phyloP scores from a whole-genome alignment of 2,888 invertebrate species.

The Cataglyphis livida region DNA sequence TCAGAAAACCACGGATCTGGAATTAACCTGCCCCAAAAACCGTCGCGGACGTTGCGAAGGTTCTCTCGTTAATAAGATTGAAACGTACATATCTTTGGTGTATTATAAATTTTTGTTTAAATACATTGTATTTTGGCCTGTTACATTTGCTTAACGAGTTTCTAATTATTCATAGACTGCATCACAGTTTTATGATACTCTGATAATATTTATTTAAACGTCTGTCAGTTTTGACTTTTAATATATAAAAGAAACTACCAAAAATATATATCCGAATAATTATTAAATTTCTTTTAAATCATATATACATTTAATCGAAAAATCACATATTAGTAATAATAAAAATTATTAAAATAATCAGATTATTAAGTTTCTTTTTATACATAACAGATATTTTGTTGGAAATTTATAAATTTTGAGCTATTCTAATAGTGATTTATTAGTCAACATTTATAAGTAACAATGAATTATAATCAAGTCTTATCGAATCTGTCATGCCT shows the following conservation, averaged over 20 bases:
- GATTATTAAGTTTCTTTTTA: background rate
- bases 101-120: conserved; percentile 48
- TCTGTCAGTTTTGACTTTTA: background rate
- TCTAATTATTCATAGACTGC: background rate
- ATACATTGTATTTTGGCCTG: background rate
- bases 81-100: conserved; percentile 15
- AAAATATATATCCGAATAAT: background rate
- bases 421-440: background rate
- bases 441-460: background rate
- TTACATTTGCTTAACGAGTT: background rate
- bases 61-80: conserved; percentile 58
- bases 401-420: conserved; percentile 1
- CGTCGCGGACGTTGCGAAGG: conserved; percentile 64
- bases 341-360: background rate
- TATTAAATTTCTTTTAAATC: background rate
- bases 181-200: background rate
- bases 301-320: background rate
- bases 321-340: background rate
- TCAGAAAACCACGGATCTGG: conserved; percentile 79
- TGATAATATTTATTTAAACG: background rate
- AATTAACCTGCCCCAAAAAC: conserved; percentile 81
- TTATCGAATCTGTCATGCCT: conserved; percentile 45
- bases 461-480: background rate
- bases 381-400: background rate
- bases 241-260: background rate